Percentiles rank a stretch among this genome's conserved stretches.
These are phyloP conservation scores for Pyrocephalus nanus DNA, from an alignment of 2,797 vertebrate species.

Conservation along the genomic window DNA sequence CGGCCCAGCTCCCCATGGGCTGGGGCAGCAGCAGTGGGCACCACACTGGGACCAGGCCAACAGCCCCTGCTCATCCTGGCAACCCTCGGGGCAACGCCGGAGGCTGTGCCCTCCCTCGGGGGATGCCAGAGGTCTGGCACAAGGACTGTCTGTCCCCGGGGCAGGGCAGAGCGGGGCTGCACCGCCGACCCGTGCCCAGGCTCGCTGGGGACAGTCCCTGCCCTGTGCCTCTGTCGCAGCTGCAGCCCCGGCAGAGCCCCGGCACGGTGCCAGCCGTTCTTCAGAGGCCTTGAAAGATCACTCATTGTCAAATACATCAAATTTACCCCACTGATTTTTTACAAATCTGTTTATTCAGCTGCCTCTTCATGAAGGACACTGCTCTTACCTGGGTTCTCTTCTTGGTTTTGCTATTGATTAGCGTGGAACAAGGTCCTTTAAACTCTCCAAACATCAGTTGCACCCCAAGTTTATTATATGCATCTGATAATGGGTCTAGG, in stretches of 20 bases:
- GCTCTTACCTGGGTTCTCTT: not conserved
- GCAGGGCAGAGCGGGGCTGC: not conserved
- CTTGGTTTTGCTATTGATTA: not conserved
- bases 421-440: not conserved
- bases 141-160: not conserved
- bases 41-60: rapidly evolving
- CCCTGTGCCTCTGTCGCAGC: constrained; percentile 37
- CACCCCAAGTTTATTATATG: not conserved
- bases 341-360: constrained; percentile 58
- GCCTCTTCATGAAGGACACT: not conserved
- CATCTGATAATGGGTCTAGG: not conserved
- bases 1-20: rapidly evolving
- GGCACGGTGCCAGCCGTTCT: constrained; percentile 7
- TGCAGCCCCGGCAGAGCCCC: constrained; percentile 10
- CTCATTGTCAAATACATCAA: constrained; percentile 6
- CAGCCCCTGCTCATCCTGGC: rapidly evolving
- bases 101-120: not conserved
- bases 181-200: not conserved
- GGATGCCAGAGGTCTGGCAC: not conserved
- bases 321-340: constrained; percentile 42
- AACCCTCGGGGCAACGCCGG: rapidly evolving
- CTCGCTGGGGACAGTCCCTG: not conserved
- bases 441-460: not conserved
- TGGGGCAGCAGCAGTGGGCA: not conserved
- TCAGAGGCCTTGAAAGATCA: constrained; percentile 49